These are phyloP conservation scores for Pavo muticus DNA, from an alignment of 2,113 vertebrate genomes.

Conservation along the genomic window DNA sequence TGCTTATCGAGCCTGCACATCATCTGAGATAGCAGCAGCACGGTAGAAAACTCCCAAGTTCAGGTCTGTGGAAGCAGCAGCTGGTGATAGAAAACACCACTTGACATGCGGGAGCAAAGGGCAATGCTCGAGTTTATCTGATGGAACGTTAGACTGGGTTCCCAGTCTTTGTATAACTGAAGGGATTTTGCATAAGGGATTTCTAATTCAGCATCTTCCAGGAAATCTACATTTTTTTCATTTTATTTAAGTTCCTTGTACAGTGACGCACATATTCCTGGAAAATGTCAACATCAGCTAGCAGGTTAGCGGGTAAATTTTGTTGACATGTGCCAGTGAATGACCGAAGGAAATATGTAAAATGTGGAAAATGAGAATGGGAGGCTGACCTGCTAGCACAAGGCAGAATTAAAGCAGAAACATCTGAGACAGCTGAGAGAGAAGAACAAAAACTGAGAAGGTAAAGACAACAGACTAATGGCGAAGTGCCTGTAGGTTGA, in stretches of 20 bases:
- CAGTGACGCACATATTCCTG: constrained; percentile 31
- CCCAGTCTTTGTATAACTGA: not conserved
- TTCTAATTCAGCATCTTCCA: constrained; percentile 38
- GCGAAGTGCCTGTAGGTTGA: not conserved
- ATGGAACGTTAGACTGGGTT: not conserved
- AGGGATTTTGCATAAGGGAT: constrained; percentile 23
- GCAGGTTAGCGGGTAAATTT: not conserved
- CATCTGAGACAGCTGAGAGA: not conserved
- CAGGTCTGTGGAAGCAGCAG: not conserved
- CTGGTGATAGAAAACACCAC: not conserved
- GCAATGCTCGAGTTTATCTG: not conserved
- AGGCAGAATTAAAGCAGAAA: not conserved
- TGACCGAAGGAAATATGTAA: not conserved
- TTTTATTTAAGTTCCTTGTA: constrained; percentile 48
- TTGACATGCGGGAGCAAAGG: not conserved
- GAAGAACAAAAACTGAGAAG: not conserved
- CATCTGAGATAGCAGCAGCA: not conserved
- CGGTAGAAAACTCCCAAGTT: not conserved
- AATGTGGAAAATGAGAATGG: constrained; percentile 3
- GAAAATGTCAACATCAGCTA: constrained; percentile 47
- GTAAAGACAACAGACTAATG: not conserved
- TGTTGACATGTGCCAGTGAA: constrained; percentile 30
- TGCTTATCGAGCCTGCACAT: not conserved
- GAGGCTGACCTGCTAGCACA: not conserved
- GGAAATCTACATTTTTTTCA: not conserved